Evolutionary conservation across 2,888 invertebrate species (phyloP), one percentile per base, ranked within the genome.

Genomic region (Apodemia duryi): DNA sequence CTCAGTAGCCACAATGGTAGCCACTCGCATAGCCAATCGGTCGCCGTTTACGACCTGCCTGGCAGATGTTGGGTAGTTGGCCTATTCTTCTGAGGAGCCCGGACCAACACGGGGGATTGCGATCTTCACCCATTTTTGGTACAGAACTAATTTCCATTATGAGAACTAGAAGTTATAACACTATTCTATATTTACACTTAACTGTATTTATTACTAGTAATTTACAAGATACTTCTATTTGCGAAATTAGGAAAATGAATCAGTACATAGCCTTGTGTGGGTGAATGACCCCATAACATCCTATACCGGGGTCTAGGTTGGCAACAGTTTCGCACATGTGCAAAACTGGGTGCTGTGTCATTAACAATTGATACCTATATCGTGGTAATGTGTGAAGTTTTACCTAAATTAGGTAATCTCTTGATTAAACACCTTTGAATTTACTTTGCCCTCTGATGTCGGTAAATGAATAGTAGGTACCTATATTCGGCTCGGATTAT

Each of bases 321-420:
- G 71, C 69, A 72, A 69, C 69, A 62, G 74, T 69, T 71, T 80
- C 78, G 81, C 86, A 82, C 86, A 85, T 87, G 86, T 87, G 86
- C 87, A 87, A 65, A 80, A 67, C 71, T 13, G 6, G 13, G 5
- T 13, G 13, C 46, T 46, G 46, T 46, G 13, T 13, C 4, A 46
- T 13, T 46, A 9, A 13, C 46, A 5, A 46, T 46, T 46, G 46
- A 13, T 46, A 46, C 5, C 46, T 46, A 46, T 13, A 46, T 46
- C 46, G 5, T 13, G 43, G 43, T 43, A 43, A 43, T 2, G 11
- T 6, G 35, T 13, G 35, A 32, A 60, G 2, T 46, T 13, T 46
- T 13, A 13, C 13, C 43, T 10, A 43, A 43, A 6, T 46, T 46
- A 46, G n/a, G 13, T 2, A 2, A 2, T 3, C 32, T 13, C 46